Conservation (phyloP, 1,140 invertebrate genomes). For the Drosophila navojoa region DNA sequence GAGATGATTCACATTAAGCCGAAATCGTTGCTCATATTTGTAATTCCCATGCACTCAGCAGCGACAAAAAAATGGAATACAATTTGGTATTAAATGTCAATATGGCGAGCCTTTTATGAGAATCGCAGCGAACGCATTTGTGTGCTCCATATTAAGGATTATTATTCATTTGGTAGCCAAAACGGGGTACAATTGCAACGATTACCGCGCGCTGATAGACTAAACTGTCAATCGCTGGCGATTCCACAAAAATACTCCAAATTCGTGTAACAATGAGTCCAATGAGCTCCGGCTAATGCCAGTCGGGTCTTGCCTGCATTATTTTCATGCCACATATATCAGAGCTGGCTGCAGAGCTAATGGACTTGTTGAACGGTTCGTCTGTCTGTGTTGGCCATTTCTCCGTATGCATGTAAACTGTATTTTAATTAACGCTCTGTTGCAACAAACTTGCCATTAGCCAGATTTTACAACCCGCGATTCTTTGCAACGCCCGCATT, state of each 20-base stretch:
- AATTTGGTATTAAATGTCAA: slow-evolving; percentile 72
- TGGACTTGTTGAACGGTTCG: slow-evolving; percentile 42
- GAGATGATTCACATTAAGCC: slow-evolving; percentile 21
- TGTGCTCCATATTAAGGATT: slow-evolving; percentile 76
- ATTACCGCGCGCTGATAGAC: slow-evolving; percentile 67
- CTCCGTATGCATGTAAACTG: slow-evolving; percentile 28
- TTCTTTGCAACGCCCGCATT: slow-evolving; percentile 80
- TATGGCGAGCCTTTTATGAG: slow-evolving; percentile 66
- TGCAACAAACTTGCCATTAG: slow-evolving; percentile 81
- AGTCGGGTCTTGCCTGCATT: no score
- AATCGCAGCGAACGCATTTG: slow-evolving; percentile 73
- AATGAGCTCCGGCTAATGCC: background rate
- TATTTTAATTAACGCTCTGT: slow-evolving; percentile 76
- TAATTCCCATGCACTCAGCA: slow-evolving; percentile 33
- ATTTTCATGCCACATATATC: slow-evolving; percentile 18
- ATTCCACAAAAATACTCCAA: slow-evolving; percentile 42
- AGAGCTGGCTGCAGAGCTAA: slow-evolving; percentile 68
- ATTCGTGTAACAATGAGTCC: slow-evolving; percentile 65
- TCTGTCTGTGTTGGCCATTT: slow-evolving; percentile 19
- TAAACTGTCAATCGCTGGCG: slow-evolving; percentile 63
- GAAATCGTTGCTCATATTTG: slow-evolving; percentile 35
- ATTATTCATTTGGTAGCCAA: slow-evolving; percentile 71
- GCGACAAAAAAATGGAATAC: background rate
- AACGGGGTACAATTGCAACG: slow-evolving; percentile 69
- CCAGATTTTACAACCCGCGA: slow-evolving; percentile 78